These are phyloP conservation scores for Papilio dardanus DNA, from an alignment of 1,140 invertebrate species.

Conservation along the genomic window DNA sequence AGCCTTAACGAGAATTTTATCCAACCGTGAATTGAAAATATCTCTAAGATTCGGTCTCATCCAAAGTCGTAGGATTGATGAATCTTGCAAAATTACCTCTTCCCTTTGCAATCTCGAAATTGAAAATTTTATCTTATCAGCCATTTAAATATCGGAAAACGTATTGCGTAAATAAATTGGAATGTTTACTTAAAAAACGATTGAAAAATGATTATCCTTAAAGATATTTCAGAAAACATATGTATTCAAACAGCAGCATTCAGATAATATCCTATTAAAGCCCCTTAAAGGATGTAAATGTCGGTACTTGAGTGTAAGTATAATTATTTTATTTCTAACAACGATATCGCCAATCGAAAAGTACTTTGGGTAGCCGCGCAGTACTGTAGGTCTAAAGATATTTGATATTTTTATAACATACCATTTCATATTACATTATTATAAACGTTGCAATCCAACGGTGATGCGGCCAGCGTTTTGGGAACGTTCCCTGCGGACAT, in stretches of 20 bases:
- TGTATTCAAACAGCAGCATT: not conserved
- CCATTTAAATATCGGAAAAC: not conserved
- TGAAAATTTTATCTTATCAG: slow-evolving; percentile 28
- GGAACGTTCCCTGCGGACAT: too few species aligned
- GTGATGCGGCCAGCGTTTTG: too few species aligned
- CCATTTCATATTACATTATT: too few species aligned
- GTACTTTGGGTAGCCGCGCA: too few species aligned
- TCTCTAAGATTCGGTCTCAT: slow-evolving; percentile 13
- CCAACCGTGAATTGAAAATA: slow-evolving; percentile 25
- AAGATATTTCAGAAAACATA: too few species aligned
- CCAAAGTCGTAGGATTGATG: slow-evolving; percentile 17
- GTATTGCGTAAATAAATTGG: not conserved
- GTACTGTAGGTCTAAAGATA: too few species aligned
- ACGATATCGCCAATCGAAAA: too few species aligned
- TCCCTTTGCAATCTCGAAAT: slow-evolving; percentile 13
- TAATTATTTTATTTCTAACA: too few species aligned
- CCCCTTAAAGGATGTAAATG: too few species aligned
- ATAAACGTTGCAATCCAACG: too few species aligned
- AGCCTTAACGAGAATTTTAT: slow-evolving; percentile 31
- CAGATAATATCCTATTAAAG: not conserved
- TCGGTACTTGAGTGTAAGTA: too few species aligned
- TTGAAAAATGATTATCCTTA: not conserved
- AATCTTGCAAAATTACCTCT: slow-evolving; percentile 25
- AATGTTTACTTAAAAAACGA: not conserved
- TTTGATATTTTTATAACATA: too few species aligned